Conservation (phyloP, 2,113 vertebrate species). For the Puma concolor region DNA sequence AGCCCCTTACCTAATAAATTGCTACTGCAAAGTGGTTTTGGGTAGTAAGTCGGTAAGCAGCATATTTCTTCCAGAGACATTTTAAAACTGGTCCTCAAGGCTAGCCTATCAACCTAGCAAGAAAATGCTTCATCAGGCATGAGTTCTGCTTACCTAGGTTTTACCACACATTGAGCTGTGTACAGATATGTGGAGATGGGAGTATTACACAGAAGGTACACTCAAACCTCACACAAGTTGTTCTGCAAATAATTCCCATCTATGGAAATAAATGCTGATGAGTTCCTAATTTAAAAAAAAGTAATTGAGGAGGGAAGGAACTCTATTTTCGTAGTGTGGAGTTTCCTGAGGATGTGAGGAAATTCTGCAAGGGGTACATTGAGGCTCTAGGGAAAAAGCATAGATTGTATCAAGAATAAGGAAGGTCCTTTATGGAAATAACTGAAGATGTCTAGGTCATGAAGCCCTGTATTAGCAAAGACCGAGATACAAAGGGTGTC, state of each 20-base stretch:
- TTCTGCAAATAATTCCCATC: not conserved
- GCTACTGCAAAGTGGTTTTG: not conserved
- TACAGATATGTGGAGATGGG: not conserved
- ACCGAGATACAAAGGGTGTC: not conserved
- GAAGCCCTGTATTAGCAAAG: not conserved
- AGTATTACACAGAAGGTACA: not conserved
- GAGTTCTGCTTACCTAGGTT: not conserved
- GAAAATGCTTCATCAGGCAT: not conserved
- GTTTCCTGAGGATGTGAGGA: not conserved
- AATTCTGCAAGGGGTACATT: not conserved
- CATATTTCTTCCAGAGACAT: not conserved
- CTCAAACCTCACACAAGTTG: fast-evolving
- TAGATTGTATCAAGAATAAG: not conserved
- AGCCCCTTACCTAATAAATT: not conserved
- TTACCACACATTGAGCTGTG: not conserved
- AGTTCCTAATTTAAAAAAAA: not conserved
- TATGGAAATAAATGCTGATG: not conserved
- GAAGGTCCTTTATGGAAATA: not conserved
- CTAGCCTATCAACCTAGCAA: not conserved
- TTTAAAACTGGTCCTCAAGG: not conserved
- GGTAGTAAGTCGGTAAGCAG: not conserved
- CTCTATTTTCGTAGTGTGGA: not conserved
- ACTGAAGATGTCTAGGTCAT: not conserved
- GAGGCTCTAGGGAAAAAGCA: not conserved
- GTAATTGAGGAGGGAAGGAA: not conserved